Evolutionary conservation across 2,797 vertebrate species (phyloP).

Genomic region (Somateria mollissima): DNA sequence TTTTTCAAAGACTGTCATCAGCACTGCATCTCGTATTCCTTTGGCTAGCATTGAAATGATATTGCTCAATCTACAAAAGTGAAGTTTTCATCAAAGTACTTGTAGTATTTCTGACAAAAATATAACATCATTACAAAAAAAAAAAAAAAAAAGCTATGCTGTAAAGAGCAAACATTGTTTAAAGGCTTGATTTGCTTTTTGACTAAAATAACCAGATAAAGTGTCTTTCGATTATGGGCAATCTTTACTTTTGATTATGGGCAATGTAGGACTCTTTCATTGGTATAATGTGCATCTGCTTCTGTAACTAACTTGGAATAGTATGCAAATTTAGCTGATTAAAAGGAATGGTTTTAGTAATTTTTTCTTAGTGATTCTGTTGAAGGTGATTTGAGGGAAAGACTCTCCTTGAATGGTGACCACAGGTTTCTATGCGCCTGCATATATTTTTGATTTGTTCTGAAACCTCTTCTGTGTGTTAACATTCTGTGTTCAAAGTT

Average conservation of each 20-base stretch:
- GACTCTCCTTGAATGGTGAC: not conserved
- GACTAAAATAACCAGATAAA: not conserved
- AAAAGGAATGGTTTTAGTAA: not conserved
- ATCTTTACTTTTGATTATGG: not conserved
- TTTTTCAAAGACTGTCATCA: constrained; percentile 25
- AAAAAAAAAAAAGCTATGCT: not conserved
- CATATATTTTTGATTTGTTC: not conserved
- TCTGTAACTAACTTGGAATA: not conserved
- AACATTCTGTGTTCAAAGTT: constrained; percentile 42
- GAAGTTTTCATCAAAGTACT: not conserved
- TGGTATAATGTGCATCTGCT: not conserved
- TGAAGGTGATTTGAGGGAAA: not conserved
- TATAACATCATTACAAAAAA: not conserved
- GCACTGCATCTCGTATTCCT: not conserved
- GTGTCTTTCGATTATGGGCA: not conserved
- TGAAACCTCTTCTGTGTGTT: constrained; percentile 55
- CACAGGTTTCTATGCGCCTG: not conserved
- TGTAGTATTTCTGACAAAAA: not conserved
- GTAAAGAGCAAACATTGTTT: not conserved
- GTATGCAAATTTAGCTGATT: not conserved
- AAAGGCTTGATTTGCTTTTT: not conserved
- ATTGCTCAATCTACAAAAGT: not conserved
- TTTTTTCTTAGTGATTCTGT: not conserved
- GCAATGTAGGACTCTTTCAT: not conserved
- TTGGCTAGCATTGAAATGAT: not conserved